Conservation (phyloP, 2,797 vertebrate genomes). For the Epinephelus awoara region DNA sequence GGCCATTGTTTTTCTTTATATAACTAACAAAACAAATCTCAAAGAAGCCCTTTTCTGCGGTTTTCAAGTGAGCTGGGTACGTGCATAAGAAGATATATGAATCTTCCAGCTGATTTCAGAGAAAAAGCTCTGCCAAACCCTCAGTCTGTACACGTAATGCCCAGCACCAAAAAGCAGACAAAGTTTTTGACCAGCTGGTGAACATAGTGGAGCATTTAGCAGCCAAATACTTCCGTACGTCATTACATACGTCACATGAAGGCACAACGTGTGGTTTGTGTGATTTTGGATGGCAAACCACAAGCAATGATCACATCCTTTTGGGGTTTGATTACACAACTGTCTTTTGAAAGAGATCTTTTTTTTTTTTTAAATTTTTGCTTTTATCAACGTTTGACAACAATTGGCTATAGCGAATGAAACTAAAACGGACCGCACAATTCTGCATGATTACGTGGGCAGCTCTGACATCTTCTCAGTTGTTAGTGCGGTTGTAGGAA, state of each 20-base stretch:
- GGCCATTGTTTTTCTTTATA: not conserved
- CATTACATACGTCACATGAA: not conserved
- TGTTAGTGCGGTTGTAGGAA: not conserved
- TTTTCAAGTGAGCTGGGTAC: not conserved
- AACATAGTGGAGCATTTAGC: slow-evolving; percentile 13
- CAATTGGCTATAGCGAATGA: not conserved
- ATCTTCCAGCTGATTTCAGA: not conserved
- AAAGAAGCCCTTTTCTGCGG: not conserved
- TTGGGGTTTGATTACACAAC: slow-evolving; percentile 2
- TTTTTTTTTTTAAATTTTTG: not conserved
- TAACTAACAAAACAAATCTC: not conserved
- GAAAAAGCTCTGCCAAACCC: not conserved
- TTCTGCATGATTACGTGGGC: not conserved
- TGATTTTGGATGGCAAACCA: slow-evolving; percentile 13
- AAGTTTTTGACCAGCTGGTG: not conserved
- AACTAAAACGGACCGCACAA: not conserved
- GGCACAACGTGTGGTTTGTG: not conserved
- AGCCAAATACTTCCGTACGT: not conserved
- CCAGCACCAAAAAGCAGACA: not conserved
- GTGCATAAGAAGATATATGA: not conserved
- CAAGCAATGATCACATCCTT: slow-evolving; percentile 22
- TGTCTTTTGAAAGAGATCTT: not conserved
- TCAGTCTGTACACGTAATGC: not conserved
- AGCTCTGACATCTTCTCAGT: not conserved
- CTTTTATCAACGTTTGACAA: not conserved